These are phyloP conservation scores for Odocoileus virginianus DNA, from an alignment of 2,113 vertebrate genomes.

Conservation along the genomic window DNA sequence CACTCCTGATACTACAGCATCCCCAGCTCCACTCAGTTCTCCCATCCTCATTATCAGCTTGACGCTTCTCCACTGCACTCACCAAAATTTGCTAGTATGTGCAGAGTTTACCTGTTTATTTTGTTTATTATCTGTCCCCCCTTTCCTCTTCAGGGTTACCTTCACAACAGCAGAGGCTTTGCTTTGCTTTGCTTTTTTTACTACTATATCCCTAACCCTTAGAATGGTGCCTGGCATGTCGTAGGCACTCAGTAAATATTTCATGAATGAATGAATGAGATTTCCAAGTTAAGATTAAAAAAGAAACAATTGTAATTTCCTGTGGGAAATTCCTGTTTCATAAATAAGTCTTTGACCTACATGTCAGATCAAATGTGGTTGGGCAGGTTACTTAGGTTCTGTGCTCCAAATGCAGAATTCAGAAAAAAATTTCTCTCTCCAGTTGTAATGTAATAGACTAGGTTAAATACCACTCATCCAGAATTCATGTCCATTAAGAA, in stretches of 20 bases:
- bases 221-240: background rate
- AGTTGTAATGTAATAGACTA: background rate
- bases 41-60: background rate
- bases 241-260: background rate
- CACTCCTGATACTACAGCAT: background rate
- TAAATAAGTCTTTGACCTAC: background rate
- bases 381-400: background rate
- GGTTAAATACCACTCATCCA: background rate
- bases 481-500: background rate
- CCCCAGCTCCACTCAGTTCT: background rate
- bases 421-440: background rate
- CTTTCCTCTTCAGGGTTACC: background rate
- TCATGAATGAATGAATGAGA: background rate
- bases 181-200: background rate
- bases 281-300: background rate
- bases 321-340: background rate
- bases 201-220: background rate
- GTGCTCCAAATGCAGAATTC: background rate
- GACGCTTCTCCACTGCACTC: background rate
- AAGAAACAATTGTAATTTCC: background rate
- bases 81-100: background rate
- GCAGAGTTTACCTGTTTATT: background rate
- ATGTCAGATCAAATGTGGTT: background rate
- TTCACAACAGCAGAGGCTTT: background rate
- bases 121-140: background rate